Conservation (phyloP, 2,113 vertebrate species). For the Phaethornis superciliosus region DNA sequence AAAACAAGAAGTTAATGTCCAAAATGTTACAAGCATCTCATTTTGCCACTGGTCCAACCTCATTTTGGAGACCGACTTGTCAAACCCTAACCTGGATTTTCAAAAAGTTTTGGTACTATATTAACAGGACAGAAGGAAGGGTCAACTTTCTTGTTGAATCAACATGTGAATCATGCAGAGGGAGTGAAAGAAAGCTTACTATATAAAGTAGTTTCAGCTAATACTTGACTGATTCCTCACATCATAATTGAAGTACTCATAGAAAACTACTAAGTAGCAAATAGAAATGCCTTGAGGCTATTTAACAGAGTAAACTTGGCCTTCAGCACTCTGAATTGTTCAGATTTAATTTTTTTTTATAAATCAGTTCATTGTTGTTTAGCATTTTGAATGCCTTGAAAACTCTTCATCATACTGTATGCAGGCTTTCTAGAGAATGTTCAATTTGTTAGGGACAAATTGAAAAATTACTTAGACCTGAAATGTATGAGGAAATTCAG, state of each 20-base stretch:
- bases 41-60: not conserved
- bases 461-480: constrained; percentile 14
- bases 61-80: not conserved
- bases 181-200: not conserved
- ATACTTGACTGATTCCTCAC: not conserved
- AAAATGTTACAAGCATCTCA: rapidly evolving
- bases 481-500: not conserved
- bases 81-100: not conserved
- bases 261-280: not conserved
- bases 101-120: not conserved
- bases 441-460: not conserved
- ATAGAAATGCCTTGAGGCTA: not conserved
- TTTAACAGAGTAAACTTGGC: not conserved
- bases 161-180: not conserved
- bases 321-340: not conserved
- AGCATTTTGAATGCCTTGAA: not conserved
- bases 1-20: not conserved
- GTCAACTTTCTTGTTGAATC: not conserved
- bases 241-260: not conserved
- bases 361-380: not conserved
- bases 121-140: not conserved
- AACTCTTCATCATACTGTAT: not conserved
- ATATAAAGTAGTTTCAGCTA: not conserved
- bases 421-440: not conserved
- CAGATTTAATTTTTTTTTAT: not conserved